phyloP scores from a whole-genome alignment of 2,888 invertebrate genomes.

The Neoitamus cyanurus region DNA sequence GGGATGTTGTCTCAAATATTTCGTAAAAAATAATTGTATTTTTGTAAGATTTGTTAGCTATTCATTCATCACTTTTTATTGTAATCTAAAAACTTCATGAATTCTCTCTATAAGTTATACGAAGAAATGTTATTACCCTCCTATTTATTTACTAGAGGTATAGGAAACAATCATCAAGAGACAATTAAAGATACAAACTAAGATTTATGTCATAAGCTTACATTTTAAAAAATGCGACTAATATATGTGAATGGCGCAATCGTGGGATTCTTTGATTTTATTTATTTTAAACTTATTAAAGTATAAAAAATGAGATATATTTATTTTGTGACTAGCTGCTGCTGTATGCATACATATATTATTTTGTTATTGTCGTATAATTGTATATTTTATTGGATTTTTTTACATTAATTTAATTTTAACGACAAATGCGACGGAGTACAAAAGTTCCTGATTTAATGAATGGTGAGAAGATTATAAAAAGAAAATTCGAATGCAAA shows the following conservation, averaged over 20 bases:
- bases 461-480: too few species aligned
- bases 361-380: too few species aligned
- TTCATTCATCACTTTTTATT: slow-evolving; percentile 3
- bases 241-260: slow-evolving; percentile 6
- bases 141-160: neutral
- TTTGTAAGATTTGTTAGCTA: slow-evolving; percentile 5
- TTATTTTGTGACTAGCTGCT: neutral
- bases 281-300: neutral
- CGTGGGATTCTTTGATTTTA: neutral
- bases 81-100: neutral
- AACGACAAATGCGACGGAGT: too few species aligned
- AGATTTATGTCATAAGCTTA: slow-evolving; percentile 24
- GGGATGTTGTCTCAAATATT: neutral
- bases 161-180: slow-evolving; percentile 29
- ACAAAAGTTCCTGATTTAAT: too few species aligned
- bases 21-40: slow-evolving; percentile 19
- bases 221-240: slow-evolving; percentile 7
- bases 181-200: slow-evolving; percentile 24
- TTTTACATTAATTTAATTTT: too few species aligned
- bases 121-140: neutral
- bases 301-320: neutral
- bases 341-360: too few species aligned
- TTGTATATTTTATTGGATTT: neutral
- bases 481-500: too few species aligned
- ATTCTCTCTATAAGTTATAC: neutral